phyloP scores from a whole-genome alignment of 37 sponge, comb jelly and placozoan genomes.

The Theonella swinhoei region DNA sequence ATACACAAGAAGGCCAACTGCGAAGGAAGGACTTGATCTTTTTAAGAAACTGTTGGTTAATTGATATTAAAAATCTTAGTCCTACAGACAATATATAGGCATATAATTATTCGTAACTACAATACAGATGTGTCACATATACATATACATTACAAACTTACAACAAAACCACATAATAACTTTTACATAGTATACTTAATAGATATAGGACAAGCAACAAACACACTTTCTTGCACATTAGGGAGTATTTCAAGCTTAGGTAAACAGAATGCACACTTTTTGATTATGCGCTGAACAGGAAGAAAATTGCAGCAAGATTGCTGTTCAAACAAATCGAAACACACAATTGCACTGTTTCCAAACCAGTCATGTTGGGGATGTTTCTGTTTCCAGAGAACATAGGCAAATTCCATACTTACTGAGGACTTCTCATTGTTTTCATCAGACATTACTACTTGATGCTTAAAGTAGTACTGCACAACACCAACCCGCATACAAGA shows the following conservation, averaged over 20 bases:
- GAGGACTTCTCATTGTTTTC: neutral
- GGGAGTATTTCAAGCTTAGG: conserved; percentile 7
- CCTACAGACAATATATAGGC: no score
- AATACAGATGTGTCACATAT: no score
- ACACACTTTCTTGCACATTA: conserved; percentile 14
- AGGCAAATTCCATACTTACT: conserved; percentile 9
- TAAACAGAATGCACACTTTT: conserved; percentile 22
- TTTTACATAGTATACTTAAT: conserved; percentile 22
- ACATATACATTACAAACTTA: no score
- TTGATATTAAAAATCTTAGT: no score
- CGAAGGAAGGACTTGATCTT: no score
- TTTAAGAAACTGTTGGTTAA: no score
- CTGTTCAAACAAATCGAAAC: neutral
- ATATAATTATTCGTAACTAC: no score
- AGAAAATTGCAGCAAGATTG: conserved; percentile 17
- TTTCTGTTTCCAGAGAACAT: conserved; percentile 32
- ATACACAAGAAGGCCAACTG: no score
- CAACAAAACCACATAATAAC: no score
- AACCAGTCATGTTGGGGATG: conserved; percentile 25
- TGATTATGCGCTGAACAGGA: conserved; percentile 44
- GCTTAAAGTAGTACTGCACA: conserved; percentile 39
- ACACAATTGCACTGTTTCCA: conserved; percentile 30
- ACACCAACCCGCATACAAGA: conserved; percentile 9
- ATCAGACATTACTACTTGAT: neutral
- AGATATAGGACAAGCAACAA: conserved; percentile 41